Conservation (phyloP, 2,888 invertebrate species). For the Xylophagus ater region DNA sequence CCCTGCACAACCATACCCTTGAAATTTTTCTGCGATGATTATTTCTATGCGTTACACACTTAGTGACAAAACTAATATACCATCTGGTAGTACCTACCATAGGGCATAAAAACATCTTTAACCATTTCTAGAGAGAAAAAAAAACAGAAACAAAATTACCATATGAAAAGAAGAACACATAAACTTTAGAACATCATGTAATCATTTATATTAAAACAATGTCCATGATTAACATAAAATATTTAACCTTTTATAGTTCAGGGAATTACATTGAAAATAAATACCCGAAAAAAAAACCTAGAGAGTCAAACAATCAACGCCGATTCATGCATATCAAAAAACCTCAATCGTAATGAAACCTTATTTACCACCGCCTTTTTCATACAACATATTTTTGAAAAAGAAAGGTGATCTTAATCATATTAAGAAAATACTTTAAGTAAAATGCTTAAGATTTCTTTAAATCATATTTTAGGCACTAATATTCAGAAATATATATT, state of each 20-base stretch:
- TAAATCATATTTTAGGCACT: constrained; percentile 1
- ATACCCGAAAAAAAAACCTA: background rate
- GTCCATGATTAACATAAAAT: constrained; percentile 15
- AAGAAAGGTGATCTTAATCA: constrained; percentile 6
- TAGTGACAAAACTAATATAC: no score
- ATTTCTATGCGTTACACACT: no score
- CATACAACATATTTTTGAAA: constrained; percentile 3
- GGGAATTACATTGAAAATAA: background rate
- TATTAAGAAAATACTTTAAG: background rate
- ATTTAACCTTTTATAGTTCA: constrained; percentile 4
- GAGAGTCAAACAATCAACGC: constrained; percentile 1
- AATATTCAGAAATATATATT: background rate
- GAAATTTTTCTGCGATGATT: no score
- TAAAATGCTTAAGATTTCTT: background rate
- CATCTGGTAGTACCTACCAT: no score
- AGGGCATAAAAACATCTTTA: no score
- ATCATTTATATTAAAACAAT: constrained; percentile 9
- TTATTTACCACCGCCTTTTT: constrained; percentile 9
- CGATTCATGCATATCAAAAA: constrained; percentile 18
- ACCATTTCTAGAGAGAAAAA: background rate
- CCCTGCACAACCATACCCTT: no score
- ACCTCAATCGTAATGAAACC: constrained; percentile 9
- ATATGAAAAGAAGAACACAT: background rate
- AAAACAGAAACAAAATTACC: background rate
- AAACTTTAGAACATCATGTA: background rate